Evolutionary conservation across 1,140 invertebrate genomes (phyloP).

Genomic region (Metaphire vulgaris): DNA sequence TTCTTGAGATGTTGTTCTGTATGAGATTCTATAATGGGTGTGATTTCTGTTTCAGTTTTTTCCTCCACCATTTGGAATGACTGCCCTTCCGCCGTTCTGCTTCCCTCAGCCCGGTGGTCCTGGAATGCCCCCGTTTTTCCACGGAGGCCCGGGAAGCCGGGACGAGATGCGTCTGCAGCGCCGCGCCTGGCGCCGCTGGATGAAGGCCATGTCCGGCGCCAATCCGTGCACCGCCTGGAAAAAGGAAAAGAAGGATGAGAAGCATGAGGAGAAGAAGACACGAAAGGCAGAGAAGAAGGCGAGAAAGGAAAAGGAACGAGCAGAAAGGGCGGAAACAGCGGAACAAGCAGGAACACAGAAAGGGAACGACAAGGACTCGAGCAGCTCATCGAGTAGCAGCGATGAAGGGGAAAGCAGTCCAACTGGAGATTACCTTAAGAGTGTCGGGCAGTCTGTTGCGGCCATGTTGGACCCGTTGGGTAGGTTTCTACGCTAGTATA

Average conservation of each 20-base stretch:
- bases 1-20: no score
- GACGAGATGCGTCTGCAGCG: neutral
- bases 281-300: neutral
- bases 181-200: neutral
- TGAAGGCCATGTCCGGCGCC: neutral
- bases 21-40: no score
- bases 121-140: no score
- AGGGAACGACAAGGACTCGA: neutral
- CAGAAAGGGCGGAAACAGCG: neutral
- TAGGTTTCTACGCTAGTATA: no score
- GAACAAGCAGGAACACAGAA: neutral
- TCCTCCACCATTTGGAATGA: no score
- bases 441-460: conserved; percentile 4
- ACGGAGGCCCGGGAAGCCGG: neutral
- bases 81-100: no score
- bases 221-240: neutral
- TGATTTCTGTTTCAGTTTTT: no score
- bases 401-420: neutral
- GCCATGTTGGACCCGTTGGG: conserved; percentile 10
- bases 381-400: conserved; percentile 1
- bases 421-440: neutral
- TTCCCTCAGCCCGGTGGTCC: no score
- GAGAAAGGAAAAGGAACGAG: conserved; percentile 10
- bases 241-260: conserved; percentile 8
- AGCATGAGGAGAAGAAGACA: neutral